Evolutionary conservation across 2,113 vertebrate genomes (phyloP).

Genomic region (Tinamus guttatus): DNA sequence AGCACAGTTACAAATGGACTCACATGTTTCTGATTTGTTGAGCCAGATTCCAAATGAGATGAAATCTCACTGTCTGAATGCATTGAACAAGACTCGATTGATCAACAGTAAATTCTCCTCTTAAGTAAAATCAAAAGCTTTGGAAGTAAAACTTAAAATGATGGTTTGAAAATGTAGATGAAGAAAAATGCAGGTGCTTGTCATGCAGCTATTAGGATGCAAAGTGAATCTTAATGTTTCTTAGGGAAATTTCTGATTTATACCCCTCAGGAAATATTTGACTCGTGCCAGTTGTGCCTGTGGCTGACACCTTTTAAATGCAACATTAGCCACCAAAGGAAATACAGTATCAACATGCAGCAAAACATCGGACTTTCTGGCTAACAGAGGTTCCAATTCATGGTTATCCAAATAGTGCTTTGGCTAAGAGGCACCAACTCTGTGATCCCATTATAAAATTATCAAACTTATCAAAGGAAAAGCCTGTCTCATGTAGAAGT

Average conservation of each 20-base stretch:
- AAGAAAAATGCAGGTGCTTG: neutral
- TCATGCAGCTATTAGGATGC: neutral
- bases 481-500: neutral
- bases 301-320: neutral
- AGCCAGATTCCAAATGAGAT: neutral
- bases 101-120: neutral
- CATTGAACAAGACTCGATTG: neutral
- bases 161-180: neutral
- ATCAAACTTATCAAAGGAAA: neutral
- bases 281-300: neutral
- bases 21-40: neutral
- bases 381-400: neutral
- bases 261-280: neutral
- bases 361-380: neutral
- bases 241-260: neutral
- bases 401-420: neutral
- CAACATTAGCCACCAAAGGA: neutral
- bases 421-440: neutral
- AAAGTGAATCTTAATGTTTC: neutral
- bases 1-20: neutral
- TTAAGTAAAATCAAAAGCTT: neutral
- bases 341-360: neutral
- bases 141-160: neutral
- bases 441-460: neutral
- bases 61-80: neutral